These are phyloP conservation scores for Trachythela sp. DNA, from an alignment of 64 coral and sea anemone genomes.

Conservation along the genomic window DNA sequence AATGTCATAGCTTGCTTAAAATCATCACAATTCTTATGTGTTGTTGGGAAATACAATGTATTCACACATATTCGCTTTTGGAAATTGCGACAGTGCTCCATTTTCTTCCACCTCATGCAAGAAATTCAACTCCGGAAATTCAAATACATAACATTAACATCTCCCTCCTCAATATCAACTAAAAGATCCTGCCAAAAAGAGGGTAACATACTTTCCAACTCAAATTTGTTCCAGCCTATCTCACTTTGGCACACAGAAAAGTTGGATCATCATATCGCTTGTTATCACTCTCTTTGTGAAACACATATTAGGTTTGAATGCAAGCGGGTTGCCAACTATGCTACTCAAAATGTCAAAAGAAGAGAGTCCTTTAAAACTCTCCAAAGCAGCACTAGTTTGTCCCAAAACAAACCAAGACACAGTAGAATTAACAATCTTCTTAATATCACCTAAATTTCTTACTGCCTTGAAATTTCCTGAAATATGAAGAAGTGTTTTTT, in stretches of 20 bases:
- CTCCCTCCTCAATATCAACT: background rate
- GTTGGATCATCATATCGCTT: background rate
- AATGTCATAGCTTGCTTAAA: background rate
- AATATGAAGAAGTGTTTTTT: background rate
- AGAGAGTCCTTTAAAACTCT: background rate
- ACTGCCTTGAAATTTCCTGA: background rate
- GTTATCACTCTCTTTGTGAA: background rate
- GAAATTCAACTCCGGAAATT: background rate
- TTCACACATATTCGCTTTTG: background rate
- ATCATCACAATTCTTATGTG: background rate
- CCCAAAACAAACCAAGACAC: background rate
- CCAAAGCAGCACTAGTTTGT: background rate
- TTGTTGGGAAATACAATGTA: background rate
- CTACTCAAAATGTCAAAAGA: background rate
- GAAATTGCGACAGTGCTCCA: background rate
- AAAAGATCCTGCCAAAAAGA: background rate
- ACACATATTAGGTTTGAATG: background rate
- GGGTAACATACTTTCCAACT: background rate
- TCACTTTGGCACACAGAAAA: background rate
- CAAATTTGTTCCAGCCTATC: background rate
- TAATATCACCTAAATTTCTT: background rate
- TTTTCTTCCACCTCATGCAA: background rate
- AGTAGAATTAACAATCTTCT: background rate
- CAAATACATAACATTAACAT: background rate
- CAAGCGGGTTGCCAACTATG: background rate